Conservation (phyloP, 2,113 vertebrate species). For the Silurus glanis region DNA sequence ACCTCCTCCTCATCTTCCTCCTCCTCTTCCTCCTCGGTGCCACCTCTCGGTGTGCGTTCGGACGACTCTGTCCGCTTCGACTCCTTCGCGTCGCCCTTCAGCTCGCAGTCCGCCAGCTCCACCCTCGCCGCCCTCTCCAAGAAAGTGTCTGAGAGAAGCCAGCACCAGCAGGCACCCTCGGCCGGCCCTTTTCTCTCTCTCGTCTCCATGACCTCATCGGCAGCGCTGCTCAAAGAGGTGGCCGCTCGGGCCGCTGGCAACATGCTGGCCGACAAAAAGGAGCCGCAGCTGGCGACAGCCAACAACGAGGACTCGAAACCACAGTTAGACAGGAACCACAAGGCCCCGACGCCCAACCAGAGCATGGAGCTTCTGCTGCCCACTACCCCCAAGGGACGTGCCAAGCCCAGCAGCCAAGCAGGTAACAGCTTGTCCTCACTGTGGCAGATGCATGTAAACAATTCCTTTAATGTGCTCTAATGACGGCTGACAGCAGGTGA, state of each 20-base stretch:
- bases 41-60: conserved; percentile 62
- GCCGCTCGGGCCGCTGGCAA: conserved; percentile 94
- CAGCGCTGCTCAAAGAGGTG: conserved; percentile 96
- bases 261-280: conserved; percentile 90
- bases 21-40: conserved; percentile 64
- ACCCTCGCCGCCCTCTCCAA: conserved; percentile 96
- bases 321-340: conserved; percentile 90
- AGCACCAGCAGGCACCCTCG: conserved; percentile 78
- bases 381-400: conserved; percentile 87
- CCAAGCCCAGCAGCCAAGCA: conserved; percentile 87
- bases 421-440: conserved; percentile 62
- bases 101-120: conserved; percentile 96
- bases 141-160: conserved; percentile 95
- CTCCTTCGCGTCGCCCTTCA: conserved; percentile 93
- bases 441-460: conserved; percentile 18
- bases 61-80: conserved; percentile 91
- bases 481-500: conserved; percentile 13
- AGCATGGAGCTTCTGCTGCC: conserved; percentile 88
- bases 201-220: conserved; percentile 97
- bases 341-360: conserved; percentile 82
- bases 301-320: conserved; percentile 85
- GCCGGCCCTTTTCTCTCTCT: conserved; percentile 93
- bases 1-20: conserved; percentile 62
- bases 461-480: conserved; percentile 1
- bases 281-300: conserved; percentile 69